phyloP scores from a whole-genome alignment of 2,797 vertebrate species.

The Falco cherrug region DNA sequence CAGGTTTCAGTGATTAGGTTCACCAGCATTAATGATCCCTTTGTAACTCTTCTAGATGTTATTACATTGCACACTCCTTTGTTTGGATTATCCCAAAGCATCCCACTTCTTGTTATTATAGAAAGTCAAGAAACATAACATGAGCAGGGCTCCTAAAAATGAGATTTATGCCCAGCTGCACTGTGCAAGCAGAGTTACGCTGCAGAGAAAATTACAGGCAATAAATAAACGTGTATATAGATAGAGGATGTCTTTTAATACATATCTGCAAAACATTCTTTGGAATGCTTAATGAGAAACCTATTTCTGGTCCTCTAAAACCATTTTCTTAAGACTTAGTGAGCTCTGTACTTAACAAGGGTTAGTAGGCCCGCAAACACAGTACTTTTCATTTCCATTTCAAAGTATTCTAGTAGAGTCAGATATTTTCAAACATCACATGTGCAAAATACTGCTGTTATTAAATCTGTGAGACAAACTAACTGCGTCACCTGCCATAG shows the following conservation, averaged over 20 bases:
- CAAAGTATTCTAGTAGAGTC: constrained; percentile 20
- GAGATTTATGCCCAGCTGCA: constrained; percentile 42
- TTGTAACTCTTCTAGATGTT: neutral
- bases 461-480: neutral
- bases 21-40: neutral
- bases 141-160: constrained; percentile 42
- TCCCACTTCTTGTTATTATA: constrained; percentile 23
- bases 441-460: neutral
- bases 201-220: constrained; percentile 52
- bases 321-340: constrained; percentile 1
- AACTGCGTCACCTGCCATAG: fast-evolving
- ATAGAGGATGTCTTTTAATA: constrained; percentile 33
- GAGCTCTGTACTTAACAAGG: neutral
- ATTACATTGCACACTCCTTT: neutral
- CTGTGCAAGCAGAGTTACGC: constrained; percentile 35
- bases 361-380: neutral
- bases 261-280: constrained; percentile 27
- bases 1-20: neutral
- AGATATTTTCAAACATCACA: neutral
- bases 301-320: constrained; percentile 21
- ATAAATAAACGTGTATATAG: constrained; percentile 35
- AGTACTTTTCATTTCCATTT: constrained; percentile 18
- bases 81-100: neutral
- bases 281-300: constrained; percentile 44
- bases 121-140: constrained; percentile 42